Evolutionary conservation across 1,140 invertebrate species (phyloP), one percentile per base, ranked within the genome.

Genomic region (Acromyrmex heyeri): DNA sequence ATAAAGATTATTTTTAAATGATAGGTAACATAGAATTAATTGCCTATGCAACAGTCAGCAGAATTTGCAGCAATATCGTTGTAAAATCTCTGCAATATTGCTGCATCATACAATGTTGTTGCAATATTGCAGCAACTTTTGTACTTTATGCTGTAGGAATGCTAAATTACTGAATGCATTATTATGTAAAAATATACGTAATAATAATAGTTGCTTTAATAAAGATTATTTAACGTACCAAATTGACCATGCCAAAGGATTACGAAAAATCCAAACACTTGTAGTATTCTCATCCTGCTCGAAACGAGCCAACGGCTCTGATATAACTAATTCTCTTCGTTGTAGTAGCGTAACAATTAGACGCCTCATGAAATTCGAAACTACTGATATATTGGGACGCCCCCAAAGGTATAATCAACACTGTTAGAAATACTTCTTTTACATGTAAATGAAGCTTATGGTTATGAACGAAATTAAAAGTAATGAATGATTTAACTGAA

Each of bases 301-400:
- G 27, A 73, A 78, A 59, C 73, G 76, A 90, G 48, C 73, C 61
- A 79, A 88, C 78, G 73, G 57, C 78, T 81, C 53, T 59, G 53
- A 86, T 59, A 85, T 69, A 48, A 90, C 89, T 91, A 86, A 90
- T 67, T 62, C 34, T 72, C 12, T 85, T 79, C 10, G n/a, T 53
- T 27, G 67, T 79, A 53, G 12, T n/a, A 57, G 10, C 27, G 14
- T 34, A 55, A 81, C 59, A 50, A 76, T 90, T 86, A 79, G 34
- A 90, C 76, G 72, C 83, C 73, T 77, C 73, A 27, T 88, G 89
- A 90, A 91, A 91, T 83, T 61, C 34, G 78, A 91, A 21, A 64
- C 88, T 38, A 8, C 27, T 82, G 70, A 90, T 87, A 89, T 79
- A 55, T 12, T 78, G 24, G 62, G 62, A 90, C 89, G 89, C 88